A percentile compares a stretch with the other conserved stretches of the same genome.
phyloP scores from a whole-genome alignment of 2,797 vertebrate genomes.

The Girardinus metallicus region DNA sequence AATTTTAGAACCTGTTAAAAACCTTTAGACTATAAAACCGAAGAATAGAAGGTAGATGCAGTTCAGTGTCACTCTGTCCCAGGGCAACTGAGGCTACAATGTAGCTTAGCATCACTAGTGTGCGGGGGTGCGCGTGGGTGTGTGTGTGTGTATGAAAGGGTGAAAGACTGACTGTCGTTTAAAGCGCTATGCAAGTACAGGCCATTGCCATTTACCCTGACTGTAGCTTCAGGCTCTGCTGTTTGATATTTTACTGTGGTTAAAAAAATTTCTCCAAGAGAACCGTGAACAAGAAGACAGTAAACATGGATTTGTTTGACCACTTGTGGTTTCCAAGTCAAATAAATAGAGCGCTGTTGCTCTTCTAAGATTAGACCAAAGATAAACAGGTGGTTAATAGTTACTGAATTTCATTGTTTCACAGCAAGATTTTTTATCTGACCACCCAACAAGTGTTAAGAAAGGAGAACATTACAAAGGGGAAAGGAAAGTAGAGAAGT shows the following conservation, averaged over 20 bases:
- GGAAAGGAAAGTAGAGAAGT: conserved; percentile 1
- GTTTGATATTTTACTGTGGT: neutral
- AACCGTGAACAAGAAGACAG: neutral
- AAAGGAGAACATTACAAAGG: neutral
- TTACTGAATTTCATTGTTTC: neutral
- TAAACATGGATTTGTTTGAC: neutral
- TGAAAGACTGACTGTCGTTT: neutral
- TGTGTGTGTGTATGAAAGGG: neutral
- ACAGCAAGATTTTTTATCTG: neutral
- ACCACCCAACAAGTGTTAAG: neutral
- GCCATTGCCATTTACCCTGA: neutral
- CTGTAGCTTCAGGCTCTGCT: neutral
- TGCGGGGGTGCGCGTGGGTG: too few relatives aligned
- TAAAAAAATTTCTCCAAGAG: neutral
- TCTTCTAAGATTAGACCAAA: neutral
- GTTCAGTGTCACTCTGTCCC: neutral
- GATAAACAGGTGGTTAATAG: neutral
- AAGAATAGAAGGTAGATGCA: neutral
- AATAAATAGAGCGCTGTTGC: neutral
- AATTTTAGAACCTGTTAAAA: neutral
- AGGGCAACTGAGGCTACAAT: neutral
- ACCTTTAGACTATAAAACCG: neutral
- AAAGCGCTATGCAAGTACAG: neutral
- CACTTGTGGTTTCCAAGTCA: neutral
- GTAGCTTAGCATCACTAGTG: neutral